Conservation (phyloP, 1,140 invertebrate species). For the Pinna nobilis region DNA sequence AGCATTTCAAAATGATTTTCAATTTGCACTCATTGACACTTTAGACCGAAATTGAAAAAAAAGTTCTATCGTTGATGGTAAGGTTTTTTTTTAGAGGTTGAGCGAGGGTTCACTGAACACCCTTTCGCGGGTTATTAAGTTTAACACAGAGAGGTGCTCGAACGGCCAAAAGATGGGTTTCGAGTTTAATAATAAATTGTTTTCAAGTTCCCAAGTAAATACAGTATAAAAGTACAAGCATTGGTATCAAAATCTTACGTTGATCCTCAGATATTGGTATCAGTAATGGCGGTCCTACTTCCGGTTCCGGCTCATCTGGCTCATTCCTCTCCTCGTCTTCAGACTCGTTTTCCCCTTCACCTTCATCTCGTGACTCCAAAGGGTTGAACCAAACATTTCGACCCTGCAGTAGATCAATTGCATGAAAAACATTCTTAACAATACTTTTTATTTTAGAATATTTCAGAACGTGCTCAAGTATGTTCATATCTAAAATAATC, state of each 20-base stretch:
- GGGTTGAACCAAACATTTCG: conserved; percentile 60
- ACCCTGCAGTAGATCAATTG: conserved; percentile 39
- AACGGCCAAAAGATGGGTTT: too few relatives aligned
- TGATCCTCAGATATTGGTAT: conserved; percentile 59
- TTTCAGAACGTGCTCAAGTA: neutral
- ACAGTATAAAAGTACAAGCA: neutral
- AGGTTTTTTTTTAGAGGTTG: too few relatives aligned
- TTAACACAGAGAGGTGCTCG: too few relatives aligned
- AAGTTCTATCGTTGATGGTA: too few relatives aligned
- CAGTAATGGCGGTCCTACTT: conserved; percentile 56
- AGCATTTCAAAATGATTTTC: too few relatives aligned
- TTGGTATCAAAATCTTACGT: conserved; percentile 27
- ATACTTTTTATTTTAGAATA: neutral
- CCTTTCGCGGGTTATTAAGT: too few relatives aligned
- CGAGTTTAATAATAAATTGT: neutral
- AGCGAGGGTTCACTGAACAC: too few relatives aligned
- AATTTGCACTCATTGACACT: too few relatives aligned
- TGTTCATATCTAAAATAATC: too few relatives aligned
- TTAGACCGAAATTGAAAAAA: too few relatives aligned
- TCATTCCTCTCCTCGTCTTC: conserved; percentile 58
- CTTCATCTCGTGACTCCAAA: conserved; percentile 31
- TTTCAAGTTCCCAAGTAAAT: neutral
- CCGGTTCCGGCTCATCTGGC: conserved; percentile 60
- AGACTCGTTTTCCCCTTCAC: conserved; percentile 48
- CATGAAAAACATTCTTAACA: neutral